These are phyloP conservation scores for Bungarus multicinctus DNA, from an alignment of 2,113 vertebrate species.

Conservation along the genomic window DNA sequence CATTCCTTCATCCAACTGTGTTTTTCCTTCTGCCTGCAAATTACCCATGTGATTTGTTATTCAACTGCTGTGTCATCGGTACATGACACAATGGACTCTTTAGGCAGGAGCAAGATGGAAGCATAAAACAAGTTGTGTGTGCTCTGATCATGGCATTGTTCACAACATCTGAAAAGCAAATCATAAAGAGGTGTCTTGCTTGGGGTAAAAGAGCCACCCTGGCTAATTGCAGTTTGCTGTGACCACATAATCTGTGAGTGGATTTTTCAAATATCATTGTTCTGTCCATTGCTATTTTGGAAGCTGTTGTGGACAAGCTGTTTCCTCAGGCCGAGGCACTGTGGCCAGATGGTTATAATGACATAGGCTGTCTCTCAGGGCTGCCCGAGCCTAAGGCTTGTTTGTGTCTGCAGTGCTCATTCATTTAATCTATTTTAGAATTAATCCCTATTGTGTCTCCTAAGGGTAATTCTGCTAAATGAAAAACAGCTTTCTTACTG, in stretches of 20 bases:
- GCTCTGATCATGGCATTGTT: neutral
- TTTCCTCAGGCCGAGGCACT: neutral
- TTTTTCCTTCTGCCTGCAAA: neutral
- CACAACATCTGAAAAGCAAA: neutral
- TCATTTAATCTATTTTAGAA: neutral
- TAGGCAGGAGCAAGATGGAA: neutral
- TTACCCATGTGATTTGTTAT: neutral
- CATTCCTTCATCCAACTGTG: neutral
- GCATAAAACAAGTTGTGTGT: neutral
- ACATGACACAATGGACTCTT: neutral
- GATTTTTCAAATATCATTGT: neutral
- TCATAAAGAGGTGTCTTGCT: neutral
- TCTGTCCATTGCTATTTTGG: neutral
- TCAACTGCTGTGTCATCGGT: neutral
- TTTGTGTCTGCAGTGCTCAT: neutral
- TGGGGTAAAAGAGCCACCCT: neutral
- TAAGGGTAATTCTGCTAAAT: neutral
- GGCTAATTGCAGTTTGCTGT: neutral
- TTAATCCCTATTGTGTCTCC: neutral
- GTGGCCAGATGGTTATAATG: neutral
- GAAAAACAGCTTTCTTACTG: neutral
- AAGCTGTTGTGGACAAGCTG: neutral
- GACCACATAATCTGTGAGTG: neutral
- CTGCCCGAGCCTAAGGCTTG: neutral
- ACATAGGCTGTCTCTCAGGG: neutral